Base-by-base conservation (phyloP, 2,113 vertebrate genomes). In the Phalacrocorax pelagicus region DNA sequence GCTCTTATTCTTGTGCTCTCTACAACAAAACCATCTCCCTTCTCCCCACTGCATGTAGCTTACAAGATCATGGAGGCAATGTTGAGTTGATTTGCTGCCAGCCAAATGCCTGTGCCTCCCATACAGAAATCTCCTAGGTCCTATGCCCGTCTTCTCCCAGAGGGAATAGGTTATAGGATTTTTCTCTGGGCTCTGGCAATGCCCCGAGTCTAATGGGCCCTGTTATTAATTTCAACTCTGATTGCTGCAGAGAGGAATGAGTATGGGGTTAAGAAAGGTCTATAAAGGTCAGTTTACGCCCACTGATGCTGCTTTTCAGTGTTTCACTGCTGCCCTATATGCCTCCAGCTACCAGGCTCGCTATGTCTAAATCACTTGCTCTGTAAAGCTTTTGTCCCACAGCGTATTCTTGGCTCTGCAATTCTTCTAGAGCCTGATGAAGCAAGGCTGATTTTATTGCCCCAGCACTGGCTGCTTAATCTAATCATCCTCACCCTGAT, bases 361-460 rank as follows among this genome's bases (percentile, higher is more conserved):
- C 58, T 47, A 17, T 22, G 26, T 61, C 38, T 89, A 38, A 62
- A 90, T 82, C 78, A 85, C 62, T 82, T 63, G 32, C 4, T 88
- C 62, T 46, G 30, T 81, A 70, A 82, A 72, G 81, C 58, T 88
- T 90, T 85, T 87, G 94, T 94, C 66, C 74, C 87, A 59, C 34
- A n/a, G 58, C 2, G 1, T 36, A 61, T 84, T 82, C 55, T 74
- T 73, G 75, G 74, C 81, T 92, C 66, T 88, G 79, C 67, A 88
- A 58, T 88, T 95, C 73, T 86, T 90, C 71, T 78, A 61, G 80
- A 69, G 51, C 62, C 62, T 88, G 77, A 42, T 77, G 85, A 86
- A 93, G 87, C 74, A 90, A 80, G 4, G 79, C 79, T 92, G 82
- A 90, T 90, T 96, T 86, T 92, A 90, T 88, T 94, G 88, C 74